Evolutionary conservation across 2,797 vertebrate genomes (phyloP), one percentile per base, ranked within the genome.

Genomic region (Phylloscopus collybita): DNA sequence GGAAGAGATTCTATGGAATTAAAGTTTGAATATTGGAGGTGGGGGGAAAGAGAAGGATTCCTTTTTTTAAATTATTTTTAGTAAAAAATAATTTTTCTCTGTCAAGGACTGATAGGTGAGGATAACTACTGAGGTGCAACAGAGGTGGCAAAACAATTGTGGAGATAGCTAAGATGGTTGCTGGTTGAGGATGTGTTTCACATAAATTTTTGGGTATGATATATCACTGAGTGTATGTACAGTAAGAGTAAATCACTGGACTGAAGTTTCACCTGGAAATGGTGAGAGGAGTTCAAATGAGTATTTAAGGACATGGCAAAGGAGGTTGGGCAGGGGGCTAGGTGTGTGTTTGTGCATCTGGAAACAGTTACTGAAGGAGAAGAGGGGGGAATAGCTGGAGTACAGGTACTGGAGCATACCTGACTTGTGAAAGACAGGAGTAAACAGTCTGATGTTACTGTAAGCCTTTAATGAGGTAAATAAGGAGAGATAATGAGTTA

Each of bases 401-500:
- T n/a, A 32, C n/a, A 40, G 29, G 14, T 44, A 57, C 45, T 57
- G 54, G 65, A 90, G 34, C 50, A 51, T 14, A 61, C 22, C 27
- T 81, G 32, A 5, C 18, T 84, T 86, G 20, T 80, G 76, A 92
- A 81, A 81, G 85, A 50, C 23, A 78, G 50, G 56, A 66, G 53
- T 85, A 79, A 96, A 80, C 56, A 86, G 19, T 59, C 53, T 86
- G 76, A 72, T 84, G 34, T 51, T 96, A 60, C 86, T 51, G 15
- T 95, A 92, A 92, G 73, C 80, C 73, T 94, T 92, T 88, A 90
- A 92, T 88, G 51, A 92, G 76, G 73, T 86, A 92, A 93, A 90
- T 89, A 90, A 70, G 44, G 36, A 84, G 73, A 90, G 83, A 93
- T 86, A 94, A 92, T 29, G n/a, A 94, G 51, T 51, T 88, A 93